These are phyloP conservation scores for Heterodera filipjevi DNA, from an alignment of 2,888 invertebrate genomes.

Conservation along the genomic window DNA sequence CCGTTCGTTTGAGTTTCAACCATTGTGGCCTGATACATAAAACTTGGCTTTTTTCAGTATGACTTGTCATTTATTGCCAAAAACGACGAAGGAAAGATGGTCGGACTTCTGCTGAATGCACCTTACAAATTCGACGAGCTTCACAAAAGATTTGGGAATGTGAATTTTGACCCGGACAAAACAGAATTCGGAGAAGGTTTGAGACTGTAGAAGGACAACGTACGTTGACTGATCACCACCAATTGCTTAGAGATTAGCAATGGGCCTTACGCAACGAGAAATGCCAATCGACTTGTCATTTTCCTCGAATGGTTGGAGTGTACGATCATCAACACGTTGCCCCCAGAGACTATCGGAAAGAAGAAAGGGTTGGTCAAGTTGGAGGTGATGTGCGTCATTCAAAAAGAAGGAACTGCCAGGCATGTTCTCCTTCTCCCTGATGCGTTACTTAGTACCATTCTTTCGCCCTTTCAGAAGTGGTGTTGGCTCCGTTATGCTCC, in stretches of 20 bases:
- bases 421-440: no score
- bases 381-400: constrained; percentile 5
- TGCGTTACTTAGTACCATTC: no score
- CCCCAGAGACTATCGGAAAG: not conserved
- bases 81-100: constrained; percentile 12
- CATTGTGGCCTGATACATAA: no score
- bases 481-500: not conserved
- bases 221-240: not conserved
- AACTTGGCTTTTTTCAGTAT: not conserved
- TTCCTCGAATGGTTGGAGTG: constrained; percentile 34
- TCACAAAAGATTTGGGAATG: not conserved
- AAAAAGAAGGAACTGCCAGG: no score
- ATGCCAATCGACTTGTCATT: constrained; percentile 35
- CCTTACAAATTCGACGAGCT: constrained; percentile 13
- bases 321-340: no score
- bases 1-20: not conserved
- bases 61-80: constrained; percentile 14
- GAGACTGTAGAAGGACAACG: not conserved
- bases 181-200: not conserved
- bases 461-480: not conserved
- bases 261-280: constrained; percentile 27
- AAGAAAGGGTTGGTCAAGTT: not conserved
- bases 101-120: constrained; percentile 30
- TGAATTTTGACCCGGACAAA: not conserved
- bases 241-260: constrained; percentile 24